Evolutionary conservation across 2,888 invertebrate genomes (phyloP), one percentile per base, ranked within the genome.

Genomic region (Polydesmus complanatus): DNA sequence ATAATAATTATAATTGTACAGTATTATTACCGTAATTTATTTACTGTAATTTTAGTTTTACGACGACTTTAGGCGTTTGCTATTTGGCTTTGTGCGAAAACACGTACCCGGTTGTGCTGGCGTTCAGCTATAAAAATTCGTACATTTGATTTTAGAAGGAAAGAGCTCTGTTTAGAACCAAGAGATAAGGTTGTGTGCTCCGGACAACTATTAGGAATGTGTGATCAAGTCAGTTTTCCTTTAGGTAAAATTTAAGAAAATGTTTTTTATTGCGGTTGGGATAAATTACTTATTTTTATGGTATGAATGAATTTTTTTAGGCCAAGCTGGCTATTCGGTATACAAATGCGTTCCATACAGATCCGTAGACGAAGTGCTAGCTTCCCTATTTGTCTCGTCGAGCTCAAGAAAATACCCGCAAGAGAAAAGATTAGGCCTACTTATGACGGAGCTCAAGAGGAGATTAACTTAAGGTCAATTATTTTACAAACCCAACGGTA

Each of bases 331-430:
- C 54, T 98, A 95, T 76, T 97, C 97, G 0, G 97, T 95, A 18
- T 98, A 97, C 80, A 97, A 97, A 75, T 99, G 98, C 78, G 93
- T 98, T 65, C 98, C 98, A 0, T 99, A 97, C 73, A 98, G 98
- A 0, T 97, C 97, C 0, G 95, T 99, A 21, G 84, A 91, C 66
- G 97, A 98, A 75, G 98, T 99, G 1, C 76, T 99, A 68, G 98
- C 98, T 99, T 68, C 98, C 98, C 0, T 99, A 99, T 76, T 78
- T 99, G 68, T 95, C 96, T 2, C 84, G 98, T 62, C 83, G 98
- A 69, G 97, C 97, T 63, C 86, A 88, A 74, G 98, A 99, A 75
- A 99, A 99, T 78, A 84, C 89, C 68, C 92, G 94, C 60, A 84
- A 97, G 82, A 86, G 76, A 95, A 96, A 73, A 96, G 97, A 73